These are phyloP conservation scores for Echinometra lucunter DNA, from an alignment of 53 echinoderm and acorn worm species.

Conservation along the genomic window DNA sequence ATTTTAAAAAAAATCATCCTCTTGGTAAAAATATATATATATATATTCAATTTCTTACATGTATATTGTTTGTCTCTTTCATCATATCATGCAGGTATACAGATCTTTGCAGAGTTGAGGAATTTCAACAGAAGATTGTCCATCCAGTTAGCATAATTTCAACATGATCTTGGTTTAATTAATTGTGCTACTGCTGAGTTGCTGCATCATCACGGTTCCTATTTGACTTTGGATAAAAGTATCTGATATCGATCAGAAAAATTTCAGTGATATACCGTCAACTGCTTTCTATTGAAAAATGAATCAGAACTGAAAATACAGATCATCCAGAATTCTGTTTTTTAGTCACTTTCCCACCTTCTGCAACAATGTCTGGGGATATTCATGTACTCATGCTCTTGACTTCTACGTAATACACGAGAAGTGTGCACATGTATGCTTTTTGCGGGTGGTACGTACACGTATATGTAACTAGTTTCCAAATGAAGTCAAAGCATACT, in stretches of 20 bases:
- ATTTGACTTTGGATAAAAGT: neutral
- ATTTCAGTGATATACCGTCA: neutral
- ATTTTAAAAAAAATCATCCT: no score
- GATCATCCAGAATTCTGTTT: neutral
- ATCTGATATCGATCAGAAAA: neutral
- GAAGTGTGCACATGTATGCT: neutral
- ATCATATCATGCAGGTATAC: neutral
- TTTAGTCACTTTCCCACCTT: neutral
- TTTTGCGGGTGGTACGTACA: no score
- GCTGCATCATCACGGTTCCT: conserved; percentile 6
- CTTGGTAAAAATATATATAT: no score
- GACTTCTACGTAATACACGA: neutral
- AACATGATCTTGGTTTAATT: neutral
- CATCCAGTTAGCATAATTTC: neutral
- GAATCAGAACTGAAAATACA: neutral
- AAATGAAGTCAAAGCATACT: neutral
- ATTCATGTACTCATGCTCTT: no score
- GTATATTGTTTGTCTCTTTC: neutral
- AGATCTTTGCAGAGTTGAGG: neutral
- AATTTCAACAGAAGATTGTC: neutral
- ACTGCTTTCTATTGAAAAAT: neutral
- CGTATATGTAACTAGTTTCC: neutral
- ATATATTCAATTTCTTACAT: neutral
- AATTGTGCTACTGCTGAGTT: neutral
- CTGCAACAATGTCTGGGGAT: neutral